Evolutionary conservation across 1,140 invertebrate genomes (phyloP).

Genomic region (Druon quercuslanigerum): DNA sequence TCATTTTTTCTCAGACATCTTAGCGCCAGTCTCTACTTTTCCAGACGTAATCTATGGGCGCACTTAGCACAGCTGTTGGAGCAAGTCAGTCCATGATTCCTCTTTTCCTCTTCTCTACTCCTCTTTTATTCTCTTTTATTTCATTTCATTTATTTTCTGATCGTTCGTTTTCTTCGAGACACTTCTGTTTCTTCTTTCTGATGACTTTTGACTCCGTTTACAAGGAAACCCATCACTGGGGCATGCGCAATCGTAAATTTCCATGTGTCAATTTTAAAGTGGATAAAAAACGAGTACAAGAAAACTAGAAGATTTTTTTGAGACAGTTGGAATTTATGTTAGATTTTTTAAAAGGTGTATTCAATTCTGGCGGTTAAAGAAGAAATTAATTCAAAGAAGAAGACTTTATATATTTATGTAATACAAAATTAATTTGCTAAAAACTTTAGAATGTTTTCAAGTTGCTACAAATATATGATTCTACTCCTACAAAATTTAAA

Average conservation of each 20-base stretch:
- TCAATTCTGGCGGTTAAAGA: no score
- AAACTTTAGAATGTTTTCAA: no score
- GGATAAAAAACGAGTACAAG: conserved; percentile 16
- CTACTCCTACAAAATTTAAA: no score
- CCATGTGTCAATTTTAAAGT: conserved; percentile 23
- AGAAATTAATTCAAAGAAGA: no score
- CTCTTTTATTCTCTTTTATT: conserved; percentile 22
- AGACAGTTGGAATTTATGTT: conserved; percentile 3
- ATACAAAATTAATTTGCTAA: no score
- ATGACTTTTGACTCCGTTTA: conserved; percentile 27
- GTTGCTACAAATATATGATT: no score
- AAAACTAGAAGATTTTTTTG: conserved; percentile 9
- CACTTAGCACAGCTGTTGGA: conserved; percentile 74
- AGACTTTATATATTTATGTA: no score
- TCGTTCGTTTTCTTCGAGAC: not conserved
- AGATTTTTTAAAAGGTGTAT: not conserved
- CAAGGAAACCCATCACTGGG: conserved; percentile 26
- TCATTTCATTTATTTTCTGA: conserved; percentile 36
- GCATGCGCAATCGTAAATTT: conserved; percentile 24
- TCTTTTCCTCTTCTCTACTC: conserved; percentile 9
- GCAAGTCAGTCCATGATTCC: conserved; percentile 54
- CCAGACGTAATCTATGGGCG: conserved; percentile 71
- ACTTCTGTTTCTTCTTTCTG: not conserved
- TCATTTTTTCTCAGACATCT: conserved; percentile 67
- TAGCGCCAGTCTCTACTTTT: conserved; percentile 61